These are phyloP conservation scores for Pica pica DNA, from an alignment of 2,113 vertebrate genomes.

Conservation along the genomic window DNA sequence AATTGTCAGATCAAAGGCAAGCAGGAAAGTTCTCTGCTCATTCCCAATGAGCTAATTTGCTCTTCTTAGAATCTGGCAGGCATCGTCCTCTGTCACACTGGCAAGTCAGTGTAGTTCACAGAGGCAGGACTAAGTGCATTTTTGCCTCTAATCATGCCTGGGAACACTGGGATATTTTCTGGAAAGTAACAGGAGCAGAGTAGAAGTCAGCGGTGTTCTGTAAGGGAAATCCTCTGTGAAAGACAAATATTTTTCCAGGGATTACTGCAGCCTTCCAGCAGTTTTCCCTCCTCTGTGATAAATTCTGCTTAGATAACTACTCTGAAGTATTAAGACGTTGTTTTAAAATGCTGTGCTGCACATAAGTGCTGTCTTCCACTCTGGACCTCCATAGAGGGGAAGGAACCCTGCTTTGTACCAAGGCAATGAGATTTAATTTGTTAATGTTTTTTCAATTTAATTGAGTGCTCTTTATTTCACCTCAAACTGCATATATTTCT, in stretches of 20 bases:
- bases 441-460: not conserved
- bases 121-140: not conserved
- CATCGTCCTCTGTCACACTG: not conserved
- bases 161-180: not conserved
- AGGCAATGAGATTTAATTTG: not conserved
- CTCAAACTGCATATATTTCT: not conserved
- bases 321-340: not conserved
- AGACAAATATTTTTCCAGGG: slow-evolving; percentile 4
- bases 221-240: not conserved
- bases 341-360: not conserved
- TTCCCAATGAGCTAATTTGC: not conserved
- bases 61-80: not conserved
- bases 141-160: not conserved
- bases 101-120: not conserved
- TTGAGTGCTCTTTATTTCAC: not conserved
- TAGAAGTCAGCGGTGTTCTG: not conserved
- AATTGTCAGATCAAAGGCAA: not conserved
- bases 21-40: not conserved
- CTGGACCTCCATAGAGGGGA: not conserved
- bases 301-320: not conserved
- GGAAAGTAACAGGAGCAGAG: not conserved
- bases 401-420: not conserved
- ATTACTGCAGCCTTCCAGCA: not conserved
- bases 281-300: not conserved
- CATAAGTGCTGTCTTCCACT: not conserved